Conservation (phyloP, 2,888 invertebrate species). For the Apeira syringaria region DNA sequence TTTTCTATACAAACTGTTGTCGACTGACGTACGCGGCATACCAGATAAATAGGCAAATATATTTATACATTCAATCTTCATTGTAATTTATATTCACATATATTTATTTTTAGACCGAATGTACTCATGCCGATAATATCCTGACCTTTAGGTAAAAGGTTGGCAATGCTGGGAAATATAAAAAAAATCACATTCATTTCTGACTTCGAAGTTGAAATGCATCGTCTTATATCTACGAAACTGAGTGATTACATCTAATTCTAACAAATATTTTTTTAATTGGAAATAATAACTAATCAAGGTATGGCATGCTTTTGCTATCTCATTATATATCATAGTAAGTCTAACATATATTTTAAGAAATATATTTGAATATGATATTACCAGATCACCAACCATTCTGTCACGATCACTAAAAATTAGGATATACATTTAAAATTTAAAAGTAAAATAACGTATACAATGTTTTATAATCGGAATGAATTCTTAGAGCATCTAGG, state of each 20-base stretch:
- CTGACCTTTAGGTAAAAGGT: slow-evolving; percentile 21
- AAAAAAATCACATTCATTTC: no score
- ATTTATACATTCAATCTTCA: not conserved
- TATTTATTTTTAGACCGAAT: slow-evolving; percentile 4
- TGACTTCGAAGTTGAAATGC: slow-evolving; percentile 10
- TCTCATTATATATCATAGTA: no score
- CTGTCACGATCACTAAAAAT: no score
- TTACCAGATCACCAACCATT: no score
- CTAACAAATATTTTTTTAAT: no score
- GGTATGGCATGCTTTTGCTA: no score
- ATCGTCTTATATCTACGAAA: slow-evolving; percentile 12
- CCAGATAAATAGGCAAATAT: not conserved
- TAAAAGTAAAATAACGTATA: no score
- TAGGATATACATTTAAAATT: no score
- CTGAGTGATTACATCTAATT: slow-evolving; percentile 17
- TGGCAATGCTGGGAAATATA: slow-evolving; percentile 18
- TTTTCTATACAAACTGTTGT: no score
- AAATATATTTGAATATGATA: no score
- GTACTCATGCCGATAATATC: slow-evolving; percentile 4
- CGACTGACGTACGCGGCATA: not conserved
- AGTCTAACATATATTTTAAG: no score
- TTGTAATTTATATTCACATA: not conserved
- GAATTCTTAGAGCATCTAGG: not conserved
- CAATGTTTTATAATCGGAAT: slow-evolving; percentile 1
- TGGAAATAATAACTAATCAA: no score